Percentiles rank a stretch among this genome's conserved stretches.
Conservation (phyloP, 2,113 vertebrate species). For the Colaptes auratus region DNA sequence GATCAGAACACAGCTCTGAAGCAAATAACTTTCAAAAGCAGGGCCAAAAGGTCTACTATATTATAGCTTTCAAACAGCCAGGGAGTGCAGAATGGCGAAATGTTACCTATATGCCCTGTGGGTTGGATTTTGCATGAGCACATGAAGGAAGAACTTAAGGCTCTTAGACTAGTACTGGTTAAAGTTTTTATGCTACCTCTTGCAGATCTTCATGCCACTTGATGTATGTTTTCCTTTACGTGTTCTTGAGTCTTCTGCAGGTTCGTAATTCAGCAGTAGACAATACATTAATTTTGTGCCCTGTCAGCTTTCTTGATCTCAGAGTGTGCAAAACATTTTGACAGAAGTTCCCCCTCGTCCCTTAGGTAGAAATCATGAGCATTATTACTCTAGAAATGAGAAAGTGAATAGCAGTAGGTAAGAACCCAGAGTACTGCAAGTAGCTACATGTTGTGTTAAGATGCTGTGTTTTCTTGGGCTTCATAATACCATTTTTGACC, state of each 20-base stretch:
- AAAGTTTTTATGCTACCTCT: neutral
- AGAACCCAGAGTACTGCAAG: neutral
- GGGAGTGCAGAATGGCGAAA: neutral
- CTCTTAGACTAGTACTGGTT: neutral
- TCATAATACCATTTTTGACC: neutral
- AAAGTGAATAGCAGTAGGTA: neutral
- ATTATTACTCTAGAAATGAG: neutral
- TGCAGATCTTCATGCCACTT: neutral
- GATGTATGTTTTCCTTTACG: neutral
- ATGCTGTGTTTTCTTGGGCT: neutral
- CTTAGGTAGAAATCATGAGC: neutral
- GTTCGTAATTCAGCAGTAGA: neutral
- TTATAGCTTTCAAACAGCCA: neutral
- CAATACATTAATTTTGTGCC: neutral
- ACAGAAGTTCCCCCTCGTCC: neutral
- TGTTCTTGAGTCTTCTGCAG: neutral
- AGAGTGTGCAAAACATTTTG: neutral
- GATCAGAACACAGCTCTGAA: neutral
- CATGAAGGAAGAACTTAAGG: neutral
- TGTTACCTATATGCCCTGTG: neutral
- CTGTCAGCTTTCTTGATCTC: neutral
- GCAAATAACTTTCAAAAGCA: neutral
- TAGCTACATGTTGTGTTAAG: neutral
- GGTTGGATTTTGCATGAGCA: neutral
- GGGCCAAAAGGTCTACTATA: neutral